Percentiles rank a stretch among this genome's conserved stretches.
Conservation (phyloP, 1,140 invertebrate genomes). For the Mactra quadrangularis region DNA sequence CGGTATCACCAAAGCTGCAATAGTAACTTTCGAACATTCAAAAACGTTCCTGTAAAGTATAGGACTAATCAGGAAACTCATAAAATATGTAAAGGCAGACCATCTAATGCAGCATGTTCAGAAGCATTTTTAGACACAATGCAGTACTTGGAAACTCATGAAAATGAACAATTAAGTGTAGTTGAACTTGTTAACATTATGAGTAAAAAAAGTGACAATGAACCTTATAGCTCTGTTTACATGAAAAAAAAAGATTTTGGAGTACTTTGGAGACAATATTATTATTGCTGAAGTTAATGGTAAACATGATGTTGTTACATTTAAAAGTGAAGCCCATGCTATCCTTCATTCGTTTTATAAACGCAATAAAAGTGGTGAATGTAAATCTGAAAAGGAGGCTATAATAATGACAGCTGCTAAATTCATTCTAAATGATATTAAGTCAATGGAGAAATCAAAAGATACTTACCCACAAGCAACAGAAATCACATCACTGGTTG, state of each 20-base stretch:
- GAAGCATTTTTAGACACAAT: constrained; percentile 50
- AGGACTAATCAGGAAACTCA: background rate
- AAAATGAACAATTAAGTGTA: constrained; percentile 61
- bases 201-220: constrained; percentile 43
- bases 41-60: constrained; percentile 1
- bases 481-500: constrained; percentile 18
- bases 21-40: constrained; percentile 55
- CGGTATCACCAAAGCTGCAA: constrained; percentile 59
- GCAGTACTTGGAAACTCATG: constrained; percentile 51
- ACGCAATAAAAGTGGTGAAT: constrained; percentile 16
- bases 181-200: constrained; percentile 62
- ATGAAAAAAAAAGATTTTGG: constrained; percentile 61
- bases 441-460: background rate
- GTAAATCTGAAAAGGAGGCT: background rate
- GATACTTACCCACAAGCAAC: constrained; percentile 23
- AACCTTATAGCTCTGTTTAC: constrained; percentile 51
- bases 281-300: constrained; percentile 61
- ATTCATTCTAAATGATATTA: constrained; percentile 61
- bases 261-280: constrained; percentile 61
- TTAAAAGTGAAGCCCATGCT: constrained; percentile 35
- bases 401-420: constrained; percentile 61
- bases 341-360: constrained; percentile 56
- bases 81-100: background rate
- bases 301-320: constrained; percentile 52
- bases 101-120: background rate